These are phyloP conservation scores for Megaceryle alcyon DNA, from an alignment of 2,797 vertebrate species.

Conservation along the genomic window DNA sequence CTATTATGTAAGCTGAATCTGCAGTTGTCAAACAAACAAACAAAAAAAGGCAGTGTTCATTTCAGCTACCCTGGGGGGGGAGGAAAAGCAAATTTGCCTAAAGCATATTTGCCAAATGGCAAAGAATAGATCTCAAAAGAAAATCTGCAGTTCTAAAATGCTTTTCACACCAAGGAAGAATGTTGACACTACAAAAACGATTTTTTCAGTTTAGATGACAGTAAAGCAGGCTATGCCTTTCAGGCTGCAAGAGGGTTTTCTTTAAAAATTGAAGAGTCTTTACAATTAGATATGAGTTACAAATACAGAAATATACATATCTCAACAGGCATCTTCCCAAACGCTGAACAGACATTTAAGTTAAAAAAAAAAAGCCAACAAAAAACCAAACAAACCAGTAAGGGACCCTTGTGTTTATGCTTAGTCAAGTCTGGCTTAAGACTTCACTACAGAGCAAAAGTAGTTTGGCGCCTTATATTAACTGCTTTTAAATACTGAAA, in stretches of 20 bases:
- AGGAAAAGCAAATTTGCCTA: not conserved
- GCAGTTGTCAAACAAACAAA: constrained; percentile 20
- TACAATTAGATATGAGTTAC: not conserved
- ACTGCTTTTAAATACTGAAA: not conserved
- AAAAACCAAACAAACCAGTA: not conserved
- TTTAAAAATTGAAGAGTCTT: not conserved
- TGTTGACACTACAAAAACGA: not conserved
- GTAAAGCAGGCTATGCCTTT: not conserved
- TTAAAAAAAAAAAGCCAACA: not conserved
- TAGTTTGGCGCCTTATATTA: not conserved
- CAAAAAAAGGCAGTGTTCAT: not conserved
- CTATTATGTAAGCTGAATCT: constrained; percentile 59
- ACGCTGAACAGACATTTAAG: not conserved
- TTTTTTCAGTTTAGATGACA: not conserved
- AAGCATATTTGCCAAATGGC: not conserved
- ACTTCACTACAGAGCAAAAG: not conserved
- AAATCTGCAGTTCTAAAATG: not conserved
- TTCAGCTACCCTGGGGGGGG: not conserved
- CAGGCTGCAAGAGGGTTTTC: not conserved
- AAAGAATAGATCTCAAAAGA: not conserved
- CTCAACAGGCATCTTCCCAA: not conserved
- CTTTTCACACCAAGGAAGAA: not conserved
- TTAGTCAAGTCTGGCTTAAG: not conserved
- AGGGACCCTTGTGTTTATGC: not conserved
- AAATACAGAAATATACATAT: not conserved